A percentile compares a stretch with the other conserved stretches of the same genome.
These are phyloP conservation scores for Polyergus mexicanus DNA, from an alignment of 1,140 invertebrate species.

Conservation along the genomic window DNA sequence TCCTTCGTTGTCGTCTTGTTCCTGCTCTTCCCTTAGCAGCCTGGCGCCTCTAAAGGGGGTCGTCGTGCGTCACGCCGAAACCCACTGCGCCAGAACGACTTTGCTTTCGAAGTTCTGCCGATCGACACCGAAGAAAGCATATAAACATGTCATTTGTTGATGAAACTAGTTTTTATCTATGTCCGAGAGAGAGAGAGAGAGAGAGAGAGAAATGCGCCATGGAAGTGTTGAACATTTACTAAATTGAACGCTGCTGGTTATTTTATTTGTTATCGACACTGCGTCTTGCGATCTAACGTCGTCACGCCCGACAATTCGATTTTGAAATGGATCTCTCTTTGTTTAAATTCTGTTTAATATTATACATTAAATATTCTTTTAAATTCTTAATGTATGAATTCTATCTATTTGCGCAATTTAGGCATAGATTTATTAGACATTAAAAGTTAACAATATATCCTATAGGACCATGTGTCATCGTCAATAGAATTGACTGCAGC, in stretches of 20 bases:
- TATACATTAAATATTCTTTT: not conserved
- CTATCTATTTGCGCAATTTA: not conserved
- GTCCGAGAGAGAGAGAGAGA: not conserved
- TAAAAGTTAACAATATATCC: conserved; percentile 19
- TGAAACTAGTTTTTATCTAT: conserved; percentile 64
- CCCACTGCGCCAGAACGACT: conserved; percentile 70
- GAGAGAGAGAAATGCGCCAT: not conserved
- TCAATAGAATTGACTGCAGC: conserved; percentile 13
- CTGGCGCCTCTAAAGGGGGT: conserved; percentile 75
- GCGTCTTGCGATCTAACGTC: conserved; percentile 38
- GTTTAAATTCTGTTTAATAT: not conserved
- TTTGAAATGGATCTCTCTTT: not conserved
- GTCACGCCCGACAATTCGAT: not conserved
- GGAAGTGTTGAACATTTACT: conserved; percentile 61
- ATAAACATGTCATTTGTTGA: conserved; percentile 75
- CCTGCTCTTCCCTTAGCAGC: conserved; percentile 64
- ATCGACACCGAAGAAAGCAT: conserved; percentile 70
- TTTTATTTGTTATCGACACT: conserved; percentile 61
- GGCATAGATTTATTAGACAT: not conserved
- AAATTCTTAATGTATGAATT: not conserved
- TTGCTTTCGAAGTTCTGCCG: conserved; percentile 69
- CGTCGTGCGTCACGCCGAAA: conserved; percentile 72
- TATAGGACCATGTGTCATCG: not conserved
- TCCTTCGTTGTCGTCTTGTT: conserved; percentile 44
- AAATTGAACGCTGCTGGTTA: conserved; percentile 58